These are phyloP conservation scores for Albula goreensis DNA, from an alignment of 2,113 vertebrate genomes.

Conservation along the genomic window DNA sequence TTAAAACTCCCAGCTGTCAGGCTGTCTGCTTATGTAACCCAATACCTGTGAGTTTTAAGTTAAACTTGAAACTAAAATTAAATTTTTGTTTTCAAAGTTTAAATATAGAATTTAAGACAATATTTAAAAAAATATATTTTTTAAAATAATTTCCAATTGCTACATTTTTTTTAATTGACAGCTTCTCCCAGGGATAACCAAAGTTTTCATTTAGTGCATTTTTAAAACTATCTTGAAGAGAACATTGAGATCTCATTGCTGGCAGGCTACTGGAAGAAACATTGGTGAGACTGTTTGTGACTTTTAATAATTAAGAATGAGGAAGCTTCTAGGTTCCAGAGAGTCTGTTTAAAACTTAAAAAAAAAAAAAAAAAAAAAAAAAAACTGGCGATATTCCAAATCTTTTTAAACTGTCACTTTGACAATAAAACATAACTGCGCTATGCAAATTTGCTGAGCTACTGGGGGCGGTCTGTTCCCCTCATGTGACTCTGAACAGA, in stretches of 20 bases:
- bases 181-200: too few species aligned
- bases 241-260: not conserved
- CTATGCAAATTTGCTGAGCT: slow-evolving; percentile 67
- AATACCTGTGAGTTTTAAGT: too few species aligned
- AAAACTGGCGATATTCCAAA: slow-evolving; percentile 49
- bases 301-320: slow-evolving; percentile 10
- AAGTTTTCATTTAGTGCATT: too few species aligned
- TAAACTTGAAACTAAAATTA: too few species aligned
- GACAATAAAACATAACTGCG: slow-evolving; percentile 40
- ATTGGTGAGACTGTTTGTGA: not conserved
- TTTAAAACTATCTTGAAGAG: not conserved
- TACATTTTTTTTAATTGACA: too few species aligned
- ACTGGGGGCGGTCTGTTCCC: slow-evolving; percentile 5
- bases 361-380: slow-evolving; percentile 45
- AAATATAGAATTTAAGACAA: too few species aligned
- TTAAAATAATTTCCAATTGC: too few species aligned
- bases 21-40: too few species aligned
- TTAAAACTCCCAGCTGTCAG: too few species aligned
- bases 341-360: slow-evolving; percentile 41
- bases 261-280: slow-evolving; percentile 26
- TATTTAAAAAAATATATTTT: too few species aligned
- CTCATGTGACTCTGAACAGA: not conserved
- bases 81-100: too few species aligned
- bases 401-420: slow-evolving; percentile 48
- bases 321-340: slow-evolving; percentile 24